Percentiles rank a stretch among this genome's conserved stretches.
These are phyloP conservation scores for Austrofundulus limnaeus DNA, from an alignment of 2,113 vertebrate genomes.

Conservation along the genomic window DNA sequence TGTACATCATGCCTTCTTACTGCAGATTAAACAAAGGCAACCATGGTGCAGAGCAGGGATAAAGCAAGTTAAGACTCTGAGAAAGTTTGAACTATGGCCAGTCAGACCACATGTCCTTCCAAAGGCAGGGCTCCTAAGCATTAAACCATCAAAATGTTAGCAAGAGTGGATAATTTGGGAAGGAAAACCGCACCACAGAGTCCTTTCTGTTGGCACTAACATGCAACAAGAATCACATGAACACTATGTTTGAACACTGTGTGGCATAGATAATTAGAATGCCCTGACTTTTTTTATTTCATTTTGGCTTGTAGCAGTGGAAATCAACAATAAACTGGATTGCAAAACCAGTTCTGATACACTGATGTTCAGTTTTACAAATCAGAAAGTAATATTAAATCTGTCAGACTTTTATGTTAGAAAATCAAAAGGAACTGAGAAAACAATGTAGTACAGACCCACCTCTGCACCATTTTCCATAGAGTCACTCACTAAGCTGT, in stretches of 20 bases:
- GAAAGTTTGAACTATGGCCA: constrained; percentile 52
- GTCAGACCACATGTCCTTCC: constrained; percentile 47
- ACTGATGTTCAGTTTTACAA: constrained; percentile 3
- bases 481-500: constrained; percentile 37
- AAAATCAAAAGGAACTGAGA: neutral
- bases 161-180: constrained; percentile 42
- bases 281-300: constrained; percentile 39
- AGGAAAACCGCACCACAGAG: constrained; percentile 46
- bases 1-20: constrained; percentile 31
- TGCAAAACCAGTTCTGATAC: constrained; percentile 33
- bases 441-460: neutral
- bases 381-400: neutral
- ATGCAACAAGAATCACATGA: constrained; percentile 52
- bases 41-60: constrained; percentile 36
- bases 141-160: constrained; percentile 65
- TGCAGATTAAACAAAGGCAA: constrained; percentile 31
- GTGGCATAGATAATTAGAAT: constrained; percentile 66
- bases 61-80: constrained; percentile 27
- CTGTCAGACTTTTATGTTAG: neutral
- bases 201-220: constrained; percentile 42
- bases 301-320: constrained; percentile 41
- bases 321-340: constrained; percentile 35
- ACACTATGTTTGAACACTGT: constrained; percentile 49
- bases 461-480: constrained; percentile 28
- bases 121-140: constrained; percentile 45